Percentiles rank a stretch among this genome's conserved stretches.
Conservation (phyloP, 2,888 invertebrate genomes). For the Rhagonycha lutea region DNA sequence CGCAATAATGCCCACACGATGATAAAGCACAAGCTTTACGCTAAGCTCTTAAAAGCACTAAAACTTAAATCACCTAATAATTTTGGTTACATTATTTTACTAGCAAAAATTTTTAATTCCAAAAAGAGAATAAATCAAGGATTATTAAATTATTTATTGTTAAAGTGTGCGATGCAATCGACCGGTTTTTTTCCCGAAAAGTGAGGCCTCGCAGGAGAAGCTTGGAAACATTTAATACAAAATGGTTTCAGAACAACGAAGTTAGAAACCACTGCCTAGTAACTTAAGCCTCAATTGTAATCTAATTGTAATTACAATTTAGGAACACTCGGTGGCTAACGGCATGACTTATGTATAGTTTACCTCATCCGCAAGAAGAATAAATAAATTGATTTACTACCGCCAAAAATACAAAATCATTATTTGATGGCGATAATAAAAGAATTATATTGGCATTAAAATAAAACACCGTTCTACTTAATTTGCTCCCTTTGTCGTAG, state of each 20-base stretch:
- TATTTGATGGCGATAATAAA: too few species aligned
- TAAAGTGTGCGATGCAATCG: not conserved
- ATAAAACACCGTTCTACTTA: slow-evolving; percentile 12
- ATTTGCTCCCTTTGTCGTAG: slow-evolving; percentile 26
- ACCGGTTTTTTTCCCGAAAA: not conserved
- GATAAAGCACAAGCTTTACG: slow-evolving; percentile 46
- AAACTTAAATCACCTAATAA: slow-evolving; percentile 1
- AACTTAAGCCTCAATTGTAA: not conserved
- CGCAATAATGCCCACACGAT: slow-evolving; percentile 53
- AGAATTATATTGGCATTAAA: slow-evolving; percentile 23
- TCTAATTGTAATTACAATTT: not conserved
- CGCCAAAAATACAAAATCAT: not conserved
- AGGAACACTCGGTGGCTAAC: not conserved
- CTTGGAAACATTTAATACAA: not conserved
- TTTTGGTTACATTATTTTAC: not conserved
- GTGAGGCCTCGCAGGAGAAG: not conserved
- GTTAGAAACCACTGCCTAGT: not conserved
- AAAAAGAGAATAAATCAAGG: not conserved
- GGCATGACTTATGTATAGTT: not conserved
- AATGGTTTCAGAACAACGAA: not conserved
- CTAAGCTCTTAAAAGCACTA: slow-evolving; percentile 1
- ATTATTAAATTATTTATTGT: not conserved
- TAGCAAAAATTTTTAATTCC: not conserved
- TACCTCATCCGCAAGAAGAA: not conserved
- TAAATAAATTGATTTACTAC: not conserved